These are phyloP conservation scores for Nyctibius grandis DNA, from an alignment of 2,797 vertebrate genomes.

Conservation along the genomic window DNA sequence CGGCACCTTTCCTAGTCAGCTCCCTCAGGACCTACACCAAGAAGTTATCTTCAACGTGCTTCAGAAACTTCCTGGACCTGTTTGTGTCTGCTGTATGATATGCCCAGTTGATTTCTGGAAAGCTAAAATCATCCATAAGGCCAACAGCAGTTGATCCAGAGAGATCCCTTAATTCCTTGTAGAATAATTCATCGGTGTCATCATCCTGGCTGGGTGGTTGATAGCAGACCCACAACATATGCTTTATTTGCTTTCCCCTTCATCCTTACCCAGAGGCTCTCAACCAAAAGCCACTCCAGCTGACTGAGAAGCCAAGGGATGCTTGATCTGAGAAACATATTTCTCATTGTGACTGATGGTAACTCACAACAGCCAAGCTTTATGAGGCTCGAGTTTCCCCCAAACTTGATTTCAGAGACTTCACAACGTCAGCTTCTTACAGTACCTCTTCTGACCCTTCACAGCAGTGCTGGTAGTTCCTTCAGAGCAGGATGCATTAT, in stretches of 20 bases:
- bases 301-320: neutral
- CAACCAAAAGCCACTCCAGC: neutral
- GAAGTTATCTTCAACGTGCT: neutral
- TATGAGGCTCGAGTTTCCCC: neutral
- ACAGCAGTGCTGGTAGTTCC: neutral
- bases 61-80: neutral
- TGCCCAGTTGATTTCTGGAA: neutral
- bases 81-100: neutral
- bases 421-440: neutral
- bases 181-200: neutral
- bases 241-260: neutral
- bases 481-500: neutral
- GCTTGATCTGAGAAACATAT: neutral
- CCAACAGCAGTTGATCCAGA: neutral
- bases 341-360: neutral
- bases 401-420: neutral
- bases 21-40: neutral
- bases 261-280: neutral
- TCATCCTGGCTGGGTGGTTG: neutral
- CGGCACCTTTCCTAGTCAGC: neutral
- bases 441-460: neutral
- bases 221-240: neutral
- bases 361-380: neutral
- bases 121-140: neutral
- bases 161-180: neutral